Conservation (phyloP, 2,113 vertebrate genomes). For the Heteronetta atricapilla region DNA sequence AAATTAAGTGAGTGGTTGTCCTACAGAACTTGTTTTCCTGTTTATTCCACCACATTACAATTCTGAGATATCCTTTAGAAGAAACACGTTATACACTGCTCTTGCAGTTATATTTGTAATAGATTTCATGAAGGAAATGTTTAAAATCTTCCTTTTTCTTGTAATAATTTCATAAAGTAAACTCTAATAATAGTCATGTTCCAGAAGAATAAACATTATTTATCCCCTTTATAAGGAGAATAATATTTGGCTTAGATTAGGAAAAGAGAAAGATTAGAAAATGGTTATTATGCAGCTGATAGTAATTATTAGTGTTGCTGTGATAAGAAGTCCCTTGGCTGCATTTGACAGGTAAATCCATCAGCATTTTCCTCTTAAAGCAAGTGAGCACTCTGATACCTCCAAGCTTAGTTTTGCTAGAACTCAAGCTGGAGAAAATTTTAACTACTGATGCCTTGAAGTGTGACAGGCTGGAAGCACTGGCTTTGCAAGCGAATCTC, state of each 20-base stretch:
- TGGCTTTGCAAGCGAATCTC: background rate
- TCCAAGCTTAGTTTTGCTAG: background rate
- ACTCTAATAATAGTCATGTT: background rate
- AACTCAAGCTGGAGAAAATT: background rate
- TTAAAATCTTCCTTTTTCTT: background rate
- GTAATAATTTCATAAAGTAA: background rate
- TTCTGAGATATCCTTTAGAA: background rate
- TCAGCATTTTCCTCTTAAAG: background rate
- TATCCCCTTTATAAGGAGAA: background rate
- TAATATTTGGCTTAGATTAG: background rate
- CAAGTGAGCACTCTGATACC: background rate
- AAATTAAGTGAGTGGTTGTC: background rate
- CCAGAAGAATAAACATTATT: background rate
- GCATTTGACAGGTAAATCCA: background rate
- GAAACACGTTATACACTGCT: background rate
- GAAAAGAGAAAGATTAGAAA: background rate
- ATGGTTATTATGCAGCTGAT: background rate
- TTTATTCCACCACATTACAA: background rate
- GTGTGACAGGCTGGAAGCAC: fast-evolving
- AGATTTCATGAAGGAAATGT: background rate
- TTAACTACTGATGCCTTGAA: background rate
- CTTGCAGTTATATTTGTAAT: background rate
- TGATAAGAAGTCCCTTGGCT: background rate
- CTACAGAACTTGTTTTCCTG: background rate
- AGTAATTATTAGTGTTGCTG: background rate